Evolutionary conservation across 92 coral and sea anemone species (phyloP).

Genomic region (Chrysogorgia sp.): DNA sequence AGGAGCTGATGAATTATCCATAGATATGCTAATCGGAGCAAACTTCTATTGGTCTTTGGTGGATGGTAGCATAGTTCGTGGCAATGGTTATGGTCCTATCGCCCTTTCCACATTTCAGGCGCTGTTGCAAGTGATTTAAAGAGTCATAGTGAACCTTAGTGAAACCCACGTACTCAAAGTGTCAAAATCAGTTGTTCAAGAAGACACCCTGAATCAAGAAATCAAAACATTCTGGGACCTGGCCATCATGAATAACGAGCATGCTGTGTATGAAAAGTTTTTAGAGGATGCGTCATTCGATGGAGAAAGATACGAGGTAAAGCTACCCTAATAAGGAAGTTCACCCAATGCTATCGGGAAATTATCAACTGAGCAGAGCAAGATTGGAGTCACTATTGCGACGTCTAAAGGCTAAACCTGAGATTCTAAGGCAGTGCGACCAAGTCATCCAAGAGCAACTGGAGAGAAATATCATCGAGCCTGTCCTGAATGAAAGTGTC

Average conservation of each 20-base stretch:
- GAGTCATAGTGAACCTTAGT: background rate
- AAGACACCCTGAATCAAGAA: background rate
- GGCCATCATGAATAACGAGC: slow-evolving; percentile 10
- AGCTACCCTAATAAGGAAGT: slow-evolving; percentile 27
- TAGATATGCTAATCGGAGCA: slow-evolving; percentile 34
- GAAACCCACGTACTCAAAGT: slow-evolving; percentile 1
- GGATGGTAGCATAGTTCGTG: background rate
- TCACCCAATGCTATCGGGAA: slow-evolving; percentile 11
- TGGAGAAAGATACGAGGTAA: slow-evolving; percentile 11
- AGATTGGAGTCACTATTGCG: slow-evolving; percentile 21
- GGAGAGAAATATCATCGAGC: slow-evolving; percentile 41
- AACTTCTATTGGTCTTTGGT: slow-evolving; percentile 46
- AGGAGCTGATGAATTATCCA: background rate
- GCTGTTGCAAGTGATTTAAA: background rate
- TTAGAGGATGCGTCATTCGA: background rate
- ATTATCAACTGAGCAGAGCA: slow-evolving; percentile 3
- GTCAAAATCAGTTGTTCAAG: background rate
- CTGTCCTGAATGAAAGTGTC: slow-evolving; percentile 25
- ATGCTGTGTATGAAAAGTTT: slow-evolving; percentile 16
- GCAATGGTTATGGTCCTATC: slow-evolving; percentile 6
- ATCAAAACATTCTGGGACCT: slow-evolving; percentile 55
- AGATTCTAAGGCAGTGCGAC: slow-evolving; percentile 28
- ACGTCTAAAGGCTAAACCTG: slow-evolving; percentile 37
- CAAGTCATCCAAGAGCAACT: slow-evolving; percentile 50
- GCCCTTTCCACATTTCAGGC: slow-evolving; percentile 22